phyloP scores from a whole-genome alignment of 2,113 vertebrate genomes.

The Neolamprologus fasciatus region DNA sequence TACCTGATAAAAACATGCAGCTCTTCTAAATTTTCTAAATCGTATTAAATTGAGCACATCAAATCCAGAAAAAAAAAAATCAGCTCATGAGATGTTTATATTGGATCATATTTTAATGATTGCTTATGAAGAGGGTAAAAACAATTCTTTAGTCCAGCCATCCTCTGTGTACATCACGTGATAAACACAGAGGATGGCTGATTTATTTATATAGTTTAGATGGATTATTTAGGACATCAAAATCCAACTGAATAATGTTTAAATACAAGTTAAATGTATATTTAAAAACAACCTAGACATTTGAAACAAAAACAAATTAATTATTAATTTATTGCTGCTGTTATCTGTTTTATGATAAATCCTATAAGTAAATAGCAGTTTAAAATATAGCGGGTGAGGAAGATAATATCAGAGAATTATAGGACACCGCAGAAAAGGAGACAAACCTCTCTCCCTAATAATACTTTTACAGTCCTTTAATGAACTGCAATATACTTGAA shows the following conservation, averaged over 20 bases:
- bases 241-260: not conserved
- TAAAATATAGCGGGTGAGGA: not conserved
- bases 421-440: not conserved
- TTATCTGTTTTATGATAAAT: not conserved
- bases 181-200: not conserved
- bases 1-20: not conserved
- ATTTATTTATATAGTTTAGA: not conserved
- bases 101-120: not conserved
- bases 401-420: not conserved
- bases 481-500: conserved; percentile 19
- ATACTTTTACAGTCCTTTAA: not conserved
- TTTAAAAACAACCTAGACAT: not conserved
- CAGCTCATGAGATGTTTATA: not conserved
- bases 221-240: not conserved
- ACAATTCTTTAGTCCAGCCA: not conserved
- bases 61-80: not conserved
- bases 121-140: not conserved
- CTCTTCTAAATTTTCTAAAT: not conserved
- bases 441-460: not conserved
- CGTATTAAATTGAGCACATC: not conserved
- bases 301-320: not conserved
- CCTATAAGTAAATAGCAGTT: not conserved
- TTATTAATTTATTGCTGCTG: not conserved
- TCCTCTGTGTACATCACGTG: not conserved
- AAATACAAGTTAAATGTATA: not conserved